Evolutionary conservation across 2,113 vertebrate genomes (phyloP), one percentile per base, ranked within the genome.

Genomic region (Tamias sibiricus): DNA sequence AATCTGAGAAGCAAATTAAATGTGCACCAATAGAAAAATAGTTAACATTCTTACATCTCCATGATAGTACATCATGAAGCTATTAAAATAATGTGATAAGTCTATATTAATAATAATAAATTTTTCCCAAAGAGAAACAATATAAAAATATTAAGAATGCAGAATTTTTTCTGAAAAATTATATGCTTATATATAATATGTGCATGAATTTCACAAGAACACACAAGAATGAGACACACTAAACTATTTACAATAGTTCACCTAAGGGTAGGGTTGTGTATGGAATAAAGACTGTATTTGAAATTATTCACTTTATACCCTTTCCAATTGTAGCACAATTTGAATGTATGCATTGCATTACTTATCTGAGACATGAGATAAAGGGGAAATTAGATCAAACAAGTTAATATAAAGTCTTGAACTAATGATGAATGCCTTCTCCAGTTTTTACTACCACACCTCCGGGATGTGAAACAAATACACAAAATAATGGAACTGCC

Each of bases 381-480:
- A 89, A 86, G 59, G 5, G 30, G 24, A 96, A 68, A 40, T 24
- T 92, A 35, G 8, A 68, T 91, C 62, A 89, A 88, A 87, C 19
- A 22, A 92, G 32, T 83, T 95, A 86, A 72, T 85, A 49, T 81
- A 79, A 96, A 83, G 84, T 76, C 30, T 68, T 75, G 22, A 80
- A 80, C 19, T 87, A 92, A 95, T 35, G 54, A 82, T 93, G 87
- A 96, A 24, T 74, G 13, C 8, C 52, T 40, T 92, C 86, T 79
- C 66, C 6, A 49, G 24, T 22, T 94, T 85, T 87, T 83, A 81
- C 84, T 54, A 71, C 40, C 69, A 97, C 52, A 95, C 59, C 35
- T 82, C 94, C 49, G 96, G 84, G 44, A 77, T 89, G 64, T 87
- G 49, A 89, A 87, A 74, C 62, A 64, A 92, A 84, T 26, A 71